Base-by-base conservation (phyloP, 2,113 vertebrate species). In the Pollimyrus isidori region DNA sequence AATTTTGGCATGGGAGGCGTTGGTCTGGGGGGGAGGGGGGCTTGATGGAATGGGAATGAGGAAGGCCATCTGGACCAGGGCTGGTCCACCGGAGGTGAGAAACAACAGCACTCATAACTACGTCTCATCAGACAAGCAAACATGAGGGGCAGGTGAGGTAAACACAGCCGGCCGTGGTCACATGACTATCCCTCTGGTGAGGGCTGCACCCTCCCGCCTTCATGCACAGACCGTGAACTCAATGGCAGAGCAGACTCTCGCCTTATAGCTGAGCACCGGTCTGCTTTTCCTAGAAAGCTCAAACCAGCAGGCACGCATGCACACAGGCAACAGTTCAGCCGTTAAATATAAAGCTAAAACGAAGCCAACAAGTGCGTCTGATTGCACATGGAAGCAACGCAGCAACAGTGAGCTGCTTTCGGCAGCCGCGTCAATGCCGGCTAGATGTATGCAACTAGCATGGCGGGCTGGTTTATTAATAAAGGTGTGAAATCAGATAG, bases 401-500 rank as follows among this genome's bases (percentile, higher is more conserved):
- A 5, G 19, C 7, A 7, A 23, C 39, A 26, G 39, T 35, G 17
- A 42, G 4, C 26, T 0, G 30, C 87, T n/a, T 62, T n/a, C 35
- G 13, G 53, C 50, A 62, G 46, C 35, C 4, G 2, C n/a, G 45
- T 48, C 19, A 46, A 48, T 48, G 82, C 46, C 7, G 4, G 35
- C 45, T 87, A 26, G 17, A 56, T 19, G 39, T 30, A n/a, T 9
- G 35, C 4, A 4, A 3, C 85, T 39, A 26, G 50, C 50, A 53
- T 56, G 48, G 50, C 21, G 7, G 3, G 80, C 15, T 45, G 50
- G 46, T 23, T 88, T 53, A 82, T 83, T 53, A 53, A 89, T 82
- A 89, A 89, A 89, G 45, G 69, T 56, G 88, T 82, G 69, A 89
- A 53, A 89, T 83, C 21, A 53, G 88, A 73, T 56, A 45, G 17